Evolutionary conservation across 2,113 vertebrate species (phyloP).

Genomic region (human (Homo sapiens)): GRCh38 chr4:147363501-147364000

Average conservation of each 20-base stretch:
- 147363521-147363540: neutral
- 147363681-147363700: neutral
- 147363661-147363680: neutral
- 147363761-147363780: neutral
- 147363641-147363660: neutral
- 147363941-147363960: neutral
- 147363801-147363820: neutral
- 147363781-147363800: neutral
- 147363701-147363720: neutral
- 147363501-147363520: neutral
- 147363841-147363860: neutral
- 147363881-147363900: neutral
- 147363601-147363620: neutral
- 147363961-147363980: neutral
- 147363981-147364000: neutral
- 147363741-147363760: neutral
- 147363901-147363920: neutral
- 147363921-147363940: neutral
- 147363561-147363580: neutral
- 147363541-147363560: neutral
- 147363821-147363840: neutral
- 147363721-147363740: too few species aligned
- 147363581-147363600: neutral
- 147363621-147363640: neutral
- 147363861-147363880: neutral